Evolutionary conservation across 1,140 invertebrate genomes (phyloP).

Genomic region (Drosophila kurseongensis): DNA sequence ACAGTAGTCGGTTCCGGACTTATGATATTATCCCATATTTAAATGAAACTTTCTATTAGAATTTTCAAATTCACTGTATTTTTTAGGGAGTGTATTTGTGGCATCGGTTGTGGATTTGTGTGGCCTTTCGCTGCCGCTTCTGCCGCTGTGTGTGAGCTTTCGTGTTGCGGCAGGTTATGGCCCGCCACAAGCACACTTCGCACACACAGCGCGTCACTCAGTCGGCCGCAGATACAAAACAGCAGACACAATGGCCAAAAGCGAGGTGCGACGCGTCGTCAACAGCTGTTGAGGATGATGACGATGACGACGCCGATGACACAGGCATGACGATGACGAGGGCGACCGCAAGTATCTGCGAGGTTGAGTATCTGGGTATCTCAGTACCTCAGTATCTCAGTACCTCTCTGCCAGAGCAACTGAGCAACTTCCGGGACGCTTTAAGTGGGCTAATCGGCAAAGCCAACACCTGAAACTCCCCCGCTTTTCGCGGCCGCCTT

Average conservation of each 20-base stretch:
- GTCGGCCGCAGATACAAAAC: conserved; percentile 36
- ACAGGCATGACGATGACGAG: conserved; percentile 53
- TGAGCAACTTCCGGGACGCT: background rate
- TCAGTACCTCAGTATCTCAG: conserved; percentile 11
- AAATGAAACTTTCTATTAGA: too few relatives aligned
- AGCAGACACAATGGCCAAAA: conserved; percentile 63
- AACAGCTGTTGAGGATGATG: conserved; percentile 51
- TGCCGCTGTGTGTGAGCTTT: conserved; percentile 41
- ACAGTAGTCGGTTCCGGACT: too few relatives aligned
- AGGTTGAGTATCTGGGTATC: conserved; percentile 21
- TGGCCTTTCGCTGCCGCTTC: conserved; percentile 8
- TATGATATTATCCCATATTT: too few relatives aligned
- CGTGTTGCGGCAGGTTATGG: conserved; percentile 78
- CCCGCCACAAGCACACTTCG: conserved; percentile 44
- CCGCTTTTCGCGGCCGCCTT: too few relatives aligned
- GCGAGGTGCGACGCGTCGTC: conserved; percentile 51
- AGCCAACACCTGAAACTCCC: background rate
- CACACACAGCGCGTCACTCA: conserved; percentile 37
- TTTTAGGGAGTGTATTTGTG: conserved; percentile 23
- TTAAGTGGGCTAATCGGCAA: conserved; percentile 32
- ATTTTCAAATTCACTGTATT: background rate
- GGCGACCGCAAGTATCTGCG: conserved; percentile 46
- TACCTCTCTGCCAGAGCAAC: conserved; percentile 12
- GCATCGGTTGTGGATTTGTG: conserved; percentile 4
- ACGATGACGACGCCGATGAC: conserved; percentile 20